phyloP scores from a whole-genome alignment of 2,797 vertebrate genomes.

The Oophaga sylvatica region DNA sequence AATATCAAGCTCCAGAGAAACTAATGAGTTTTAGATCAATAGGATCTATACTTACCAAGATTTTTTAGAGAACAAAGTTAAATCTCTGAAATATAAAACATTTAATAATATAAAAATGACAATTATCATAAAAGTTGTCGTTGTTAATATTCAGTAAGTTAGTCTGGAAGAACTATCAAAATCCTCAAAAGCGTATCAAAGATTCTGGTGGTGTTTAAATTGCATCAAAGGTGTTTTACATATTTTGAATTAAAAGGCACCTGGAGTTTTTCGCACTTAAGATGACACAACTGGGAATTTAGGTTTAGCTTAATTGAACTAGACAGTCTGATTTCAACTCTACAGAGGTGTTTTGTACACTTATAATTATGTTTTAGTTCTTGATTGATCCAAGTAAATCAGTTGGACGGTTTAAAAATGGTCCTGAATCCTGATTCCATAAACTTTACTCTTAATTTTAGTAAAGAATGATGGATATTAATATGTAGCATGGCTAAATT shows the following conservation, averaged over 20 bases:
- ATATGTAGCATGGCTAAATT: too few species aligned
- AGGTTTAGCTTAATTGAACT: not conserved
- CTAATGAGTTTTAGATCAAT: not conserved
- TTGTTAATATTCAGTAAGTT: conserved; percentile 2
- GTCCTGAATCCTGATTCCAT: not conserved
- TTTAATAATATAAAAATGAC: not conserved
- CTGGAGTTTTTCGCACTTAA: not conserved
- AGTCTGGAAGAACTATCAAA: not conserved
- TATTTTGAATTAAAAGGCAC: conserved; percentile 9
- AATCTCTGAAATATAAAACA: not conserved
- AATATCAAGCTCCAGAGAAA: too few species aligned
- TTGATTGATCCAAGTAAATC: not conserved
- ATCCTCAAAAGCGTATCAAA: not conserved
- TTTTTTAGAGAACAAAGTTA: not conserved
- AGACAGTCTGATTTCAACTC: not conserved
- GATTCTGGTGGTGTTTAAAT: not conserved
- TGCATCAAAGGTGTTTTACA: not conserved
- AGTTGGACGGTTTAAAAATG: not conserved
- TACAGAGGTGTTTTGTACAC: not conserved
- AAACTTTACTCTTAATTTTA: not conserved
- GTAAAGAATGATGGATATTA: not conserved
- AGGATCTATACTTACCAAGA: not conserved
- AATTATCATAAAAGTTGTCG: not conserved
- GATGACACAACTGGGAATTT: not conserved
- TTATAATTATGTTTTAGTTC: not conserved